phyloP scores from a whole-genome alignment of 1,140 invertebrate genomes.

The Carcinoscorpius rotundicauda region DNA sequence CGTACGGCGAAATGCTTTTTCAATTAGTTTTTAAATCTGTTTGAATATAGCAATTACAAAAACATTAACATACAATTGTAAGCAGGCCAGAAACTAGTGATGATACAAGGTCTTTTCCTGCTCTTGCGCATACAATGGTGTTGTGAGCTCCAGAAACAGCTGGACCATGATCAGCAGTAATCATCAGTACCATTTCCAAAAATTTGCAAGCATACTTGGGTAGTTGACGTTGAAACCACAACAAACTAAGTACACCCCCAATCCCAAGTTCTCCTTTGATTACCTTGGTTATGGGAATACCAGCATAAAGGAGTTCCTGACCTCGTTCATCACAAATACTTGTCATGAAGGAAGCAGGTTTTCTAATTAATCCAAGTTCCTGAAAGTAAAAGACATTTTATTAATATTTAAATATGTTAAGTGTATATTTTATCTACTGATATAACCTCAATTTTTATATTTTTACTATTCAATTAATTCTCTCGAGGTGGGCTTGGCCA shows the following conservation, averaged over 20 bases:
- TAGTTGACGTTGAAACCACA: slow-evolving; percentile 97
- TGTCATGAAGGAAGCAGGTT: slow-evolving; percentile 98
- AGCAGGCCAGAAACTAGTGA: slow-evolving; percentile 89
- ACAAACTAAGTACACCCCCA: slow-evolving; percentile 88
- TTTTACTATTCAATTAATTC: no score
- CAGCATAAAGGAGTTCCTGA: slow-evolving; percentile 94
- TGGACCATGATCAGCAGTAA: slow-evolving; percentile 98
- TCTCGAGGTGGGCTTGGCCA: no score
- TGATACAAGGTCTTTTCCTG: slow-evolving; percentile 97
- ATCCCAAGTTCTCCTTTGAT: slow-evolving; percentile 68
- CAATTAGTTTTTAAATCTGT: no score
- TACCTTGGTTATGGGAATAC: slow-evolving; percentile 91
- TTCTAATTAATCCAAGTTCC: slow-evolving; percentile 95
- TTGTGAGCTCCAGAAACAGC: slow-evolving; percentile 98
- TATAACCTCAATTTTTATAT: no score
- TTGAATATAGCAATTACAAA: no score
- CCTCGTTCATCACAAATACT: slow-evolving; percentile 98
- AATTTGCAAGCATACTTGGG: slow-evolving; percentile 93
- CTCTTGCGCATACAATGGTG: slow-evolving; percentile 96
- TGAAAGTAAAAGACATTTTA: slow-evolving; percentile 29
- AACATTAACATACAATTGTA: slow-evolving; percentile 61
- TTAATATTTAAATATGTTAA: slow-evolving; percentile 3
- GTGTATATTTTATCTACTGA: not conserved
- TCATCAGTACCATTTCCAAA: slow-evolving; percentile 98
- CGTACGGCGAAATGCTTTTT: no score